Evolutionary conservation across 2,113 vertebrate genomes (phyloP), one percentile per base, ranked within the genome.

Genomic region (Tor tambroides): DNA sequence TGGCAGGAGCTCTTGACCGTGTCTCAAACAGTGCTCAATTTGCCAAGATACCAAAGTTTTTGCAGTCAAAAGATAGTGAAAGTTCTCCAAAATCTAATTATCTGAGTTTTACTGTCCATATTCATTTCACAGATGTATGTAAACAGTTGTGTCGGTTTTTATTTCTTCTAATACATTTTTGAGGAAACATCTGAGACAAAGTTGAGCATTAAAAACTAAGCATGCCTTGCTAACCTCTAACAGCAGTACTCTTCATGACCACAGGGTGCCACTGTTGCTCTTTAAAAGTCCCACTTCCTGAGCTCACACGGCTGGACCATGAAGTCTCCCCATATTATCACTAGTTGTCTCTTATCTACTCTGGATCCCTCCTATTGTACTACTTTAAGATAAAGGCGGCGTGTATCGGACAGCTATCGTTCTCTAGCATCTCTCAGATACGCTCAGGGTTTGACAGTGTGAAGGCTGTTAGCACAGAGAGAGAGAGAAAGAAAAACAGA

Each of bases 371-470:
- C 77, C 92, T 88, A 93, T 93, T 93, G 92, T 94, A 92, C 90
- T 90, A 89, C 86, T 17, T 90, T 90, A 90, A 94, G 93, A 95
- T 93, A 94, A 93, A 92, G 91, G 92, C 92, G 88, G 91, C 90
- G 90, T 90, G 91, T 88, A 92, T 91, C 87, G 75, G 91, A 92
- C 92, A 46, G 89, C 89, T 93, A 94, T 95, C 94, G 92, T 92
- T 94, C 49, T 67, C 92, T 85, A 85, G 90, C 90, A 94, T 95
- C 92, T 83, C 28, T 56, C 63, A 72, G 81, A 54, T 72, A 83
- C 3, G 21, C 81, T 93, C 71, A 63, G 92, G 93, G 91, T 92
- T 92, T 93, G 93, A 94, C 92, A 92, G 91, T 89, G 91, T 91
- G 90, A 88, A 92, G 92, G 91, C 92, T 91, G 92, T 92, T 93